Conservation (phyloP, 2,888 invertebrate species). For the Exephanes ischioxanthus region DNA sequence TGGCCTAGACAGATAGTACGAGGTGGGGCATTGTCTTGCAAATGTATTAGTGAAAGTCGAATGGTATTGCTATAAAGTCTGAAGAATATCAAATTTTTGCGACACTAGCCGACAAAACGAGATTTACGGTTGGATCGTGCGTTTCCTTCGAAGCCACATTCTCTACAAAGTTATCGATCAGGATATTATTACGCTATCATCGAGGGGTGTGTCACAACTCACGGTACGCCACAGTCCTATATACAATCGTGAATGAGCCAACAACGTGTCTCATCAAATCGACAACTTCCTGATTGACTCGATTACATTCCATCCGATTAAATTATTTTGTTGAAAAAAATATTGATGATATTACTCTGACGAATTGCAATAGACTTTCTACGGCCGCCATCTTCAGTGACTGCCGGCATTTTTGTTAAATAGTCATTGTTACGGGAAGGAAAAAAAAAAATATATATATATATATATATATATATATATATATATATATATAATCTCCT, state of each 20-base stretch:
- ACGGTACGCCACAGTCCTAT: neutral
- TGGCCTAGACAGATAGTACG: neutral
- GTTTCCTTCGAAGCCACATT: neutral
- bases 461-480: neutral
- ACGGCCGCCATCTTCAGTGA: neutral
- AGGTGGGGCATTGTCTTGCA: neutral
- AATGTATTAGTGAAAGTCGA: neutral
- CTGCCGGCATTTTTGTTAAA: neutral
- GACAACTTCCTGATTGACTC: neutral
- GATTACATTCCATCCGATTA: neutral
- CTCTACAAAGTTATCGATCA: neutral
- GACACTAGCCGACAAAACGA: neutral
- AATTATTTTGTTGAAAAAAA: neutral
- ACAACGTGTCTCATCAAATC: neutral
- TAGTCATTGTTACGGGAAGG: neutral
- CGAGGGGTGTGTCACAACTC: slow-evolving; percentile 64
- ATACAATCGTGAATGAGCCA: neutral
- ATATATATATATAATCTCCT: neutral
- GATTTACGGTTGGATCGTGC: neutral
- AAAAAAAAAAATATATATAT: neutral
- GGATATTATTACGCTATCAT: slow-evolving; percentile 32
- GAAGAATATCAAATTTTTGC: neutral
- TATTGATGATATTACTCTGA: neutral
- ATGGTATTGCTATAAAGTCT: neutral
- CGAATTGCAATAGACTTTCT: neutral